These are phyloP conservation scores for Peucedramus taeniatus DNA, from an alignment of 2,113 vertebrate genomes.

Conservation along the genomic window DNA sequence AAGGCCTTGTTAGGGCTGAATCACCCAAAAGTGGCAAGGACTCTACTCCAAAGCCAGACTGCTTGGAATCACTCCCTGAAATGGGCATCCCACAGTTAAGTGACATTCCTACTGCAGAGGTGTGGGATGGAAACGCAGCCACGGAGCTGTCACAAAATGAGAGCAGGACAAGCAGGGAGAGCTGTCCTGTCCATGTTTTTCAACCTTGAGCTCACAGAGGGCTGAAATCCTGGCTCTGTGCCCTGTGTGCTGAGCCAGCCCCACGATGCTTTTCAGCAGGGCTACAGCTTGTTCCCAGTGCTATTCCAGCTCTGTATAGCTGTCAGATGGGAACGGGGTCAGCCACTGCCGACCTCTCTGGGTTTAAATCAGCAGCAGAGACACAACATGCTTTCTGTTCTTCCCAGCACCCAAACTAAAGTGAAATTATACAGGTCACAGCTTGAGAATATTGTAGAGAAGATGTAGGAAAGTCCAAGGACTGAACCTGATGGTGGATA, in stretches of 20 bases:
- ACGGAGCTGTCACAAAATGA: background rate
- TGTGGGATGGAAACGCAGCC: background rate
- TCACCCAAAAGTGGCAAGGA: background rate
- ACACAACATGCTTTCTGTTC: background rate
- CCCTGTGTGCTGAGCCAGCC: background rate
- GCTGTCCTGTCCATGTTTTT: background rate
- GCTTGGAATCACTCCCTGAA: background rate
- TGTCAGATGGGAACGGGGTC: background rate
- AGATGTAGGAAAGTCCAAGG: background rate
- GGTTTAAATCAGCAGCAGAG: background rate
- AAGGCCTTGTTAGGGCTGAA: background rate
- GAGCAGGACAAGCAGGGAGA: background rate
- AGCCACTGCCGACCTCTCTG: fast-evolving
- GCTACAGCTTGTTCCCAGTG: background rate
- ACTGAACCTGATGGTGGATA: background rate
- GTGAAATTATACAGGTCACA: background rate
- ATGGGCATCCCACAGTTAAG: background rate
- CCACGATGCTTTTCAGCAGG: background rate
- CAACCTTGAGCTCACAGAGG: background rate
- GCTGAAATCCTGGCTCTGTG: background rate
- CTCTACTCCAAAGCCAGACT: background rate
- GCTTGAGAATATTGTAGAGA: background rate
- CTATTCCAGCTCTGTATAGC: background rate
- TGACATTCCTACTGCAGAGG: background rate
- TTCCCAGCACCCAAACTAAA: background rate